Conservation (phyloP, 2,113 vertebrate species). For the Crotalus horridus region DNA sequence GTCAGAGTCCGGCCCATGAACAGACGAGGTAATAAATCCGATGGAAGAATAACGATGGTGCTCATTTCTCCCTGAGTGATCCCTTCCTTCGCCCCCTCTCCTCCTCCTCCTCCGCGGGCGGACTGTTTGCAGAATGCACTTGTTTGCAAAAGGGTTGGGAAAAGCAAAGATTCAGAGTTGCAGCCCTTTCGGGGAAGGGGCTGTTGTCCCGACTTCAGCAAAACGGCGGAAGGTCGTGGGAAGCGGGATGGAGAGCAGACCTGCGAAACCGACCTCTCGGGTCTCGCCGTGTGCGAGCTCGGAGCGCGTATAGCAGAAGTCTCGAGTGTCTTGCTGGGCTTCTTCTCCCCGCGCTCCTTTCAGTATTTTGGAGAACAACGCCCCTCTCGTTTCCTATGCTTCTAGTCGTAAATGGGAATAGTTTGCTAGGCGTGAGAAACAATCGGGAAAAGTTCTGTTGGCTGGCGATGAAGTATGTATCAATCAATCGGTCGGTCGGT, state of each 20-base stretch:
- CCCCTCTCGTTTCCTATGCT: background rate
- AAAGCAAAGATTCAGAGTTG: background rate
- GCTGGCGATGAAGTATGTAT: background rate
- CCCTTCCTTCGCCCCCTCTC: background rate
- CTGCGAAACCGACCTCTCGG: background rate
- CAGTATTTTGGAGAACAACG: background rate
- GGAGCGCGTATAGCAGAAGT: background rate
- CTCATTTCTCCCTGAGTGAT: background rate
- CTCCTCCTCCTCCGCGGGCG: background rate
- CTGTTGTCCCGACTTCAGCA: background rate
- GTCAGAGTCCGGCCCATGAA: constrained; percentile 97
- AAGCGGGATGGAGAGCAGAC: background rate
- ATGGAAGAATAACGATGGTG: background rate
- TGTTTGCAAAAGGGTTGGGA: background rate
- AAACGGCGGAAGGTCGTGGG: background rate
- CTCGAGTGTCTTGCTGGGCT: background rate
- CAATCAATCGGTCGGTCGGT: background rate
- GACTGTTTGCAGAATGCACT: background rate
- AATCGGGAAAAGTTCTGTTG: background rate
- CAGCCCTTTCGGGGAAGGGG: background rate
- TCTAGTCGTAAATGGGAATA: background rate
- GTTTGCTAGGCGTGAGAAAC: background rate
- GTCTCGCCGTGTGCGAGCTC: background rate
- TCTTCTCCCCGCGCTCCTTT: background rate
- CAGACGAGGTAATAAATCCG: constrained; percentile 80